Evolutionary conservation across 2,888 invertebrate species (phyloP), one percentile per base, ranked within the genome.

Genomic region (Selenia dentaria): DNA sequence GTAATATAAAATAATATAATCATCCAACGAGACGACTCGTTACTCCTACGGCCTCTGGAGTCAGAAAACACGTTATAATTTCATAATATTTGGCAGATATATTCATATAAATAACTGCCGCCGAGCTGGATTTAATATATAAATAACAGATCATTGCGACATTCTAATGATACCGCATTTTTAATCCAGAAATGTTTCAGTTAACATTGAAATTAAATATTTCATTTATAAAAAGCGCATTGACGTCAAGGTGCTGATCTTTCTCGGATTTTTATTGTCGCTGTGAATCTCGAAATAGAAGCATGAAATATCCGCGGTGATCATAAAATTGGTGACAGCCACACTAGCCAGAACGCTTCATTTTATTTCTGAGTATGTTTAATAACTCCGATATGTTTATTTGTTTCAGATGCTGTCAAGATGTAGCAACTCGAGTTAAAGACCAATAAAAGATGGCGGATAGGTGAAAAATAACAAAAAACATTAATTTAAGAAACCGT

Each of bases 401-500:
- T 77, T 75, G 72, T 89, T 88, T 5, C 86, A 89, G 88, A 77
- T 73, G 62, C 64, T 61, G 62, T 66, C 71, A 59, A 70, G 57
- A 62, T 54, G 68, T 70, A 60, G 54, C 67, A 74, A 70, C 70
- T 67, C 59, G 69, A 67, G 41, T 58, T 62, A 67, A 83, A 85
- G 79, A 84, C 79, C 79, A 78, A 81, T 67, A 69, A 58, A 69
- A 67, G 70, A 69, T 73, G 77, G 76, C 70, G 77, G 70, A 66
- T 64, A 69, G 72, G 61, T 43, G 63, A 70, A 70, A 74, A 52
- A 42, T 37, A 53, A 46, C 18, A 46, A 66, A 74, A 73, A 68
- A 74, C 64, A 66, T 64, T 74, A 75, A 74, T 62, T 65, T 85
- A 86, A 73, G 84, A 78, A 88, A 85, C 85, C 87, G 87, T 89